Percentiles rank a stretch among this genome's conserved stretches.
These are phyloP conservation scores for Hystrix brachyura DNA, from an alignment of 2,113 vertebrate species.

Conservation along the genomic window DNA sequence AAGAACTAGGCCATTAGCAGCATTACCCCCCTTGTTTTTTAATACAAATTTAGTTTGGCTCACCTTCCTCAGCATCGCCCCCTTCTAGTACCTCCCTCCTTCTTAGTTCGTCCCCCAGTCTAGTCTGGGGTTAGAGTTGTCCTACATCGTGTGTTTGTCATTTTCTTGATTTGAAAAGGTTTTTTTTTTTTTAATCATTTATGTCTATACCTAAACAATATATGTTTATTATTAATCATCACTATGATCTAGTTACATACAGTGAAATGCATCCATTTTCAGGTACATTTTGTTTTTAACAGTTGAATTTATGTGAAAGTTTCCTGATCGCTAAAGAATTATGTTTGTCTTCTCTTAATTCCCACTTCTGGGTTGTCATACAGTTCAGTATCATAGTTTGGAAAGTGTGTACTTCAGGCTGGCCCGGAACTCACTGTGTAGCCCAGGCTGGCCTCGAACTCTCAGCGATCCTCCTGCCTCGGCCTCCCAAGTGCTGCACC, in stretches of 20 bases:
- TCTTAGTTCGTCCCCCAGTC: not conserved
- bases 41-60: not conserved
- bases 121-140: not conserved
- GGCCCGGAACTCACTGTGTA: not conserved
- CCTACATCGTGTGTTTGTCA: slow-evolving; percentile 10
- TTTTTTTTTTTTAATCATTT: not conserved
- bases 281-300: not conserved
- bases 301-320: too few species aligned
- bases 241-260: not conserved
- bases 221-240: not conserved
- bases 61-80: not conserved
- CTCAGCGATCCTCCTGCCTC: not conserved
- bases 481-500: not conserved
- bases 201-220: not conserved
- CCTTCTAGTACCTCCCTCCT: not conserved
- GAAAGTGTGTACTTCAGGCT: not conserved
- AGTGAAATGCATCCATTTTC: slow-evolving; percentile 28
- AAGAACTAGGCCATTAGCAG: not conserved
- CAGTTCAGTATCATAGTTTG: too few species aligned
- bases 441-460: not conserved
- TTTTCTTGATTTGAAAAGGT: not conserved
- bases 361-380: too few species aligned
- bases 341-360: too few species aligned
- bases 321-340: too few species aligned
- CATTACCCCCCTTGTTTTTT: not conserved